These are phyloP conservation scores for Litoditis marina DNA, from an alignment of 2,888 invertebrate genomes.

Conservation along the genomic window DNA sequence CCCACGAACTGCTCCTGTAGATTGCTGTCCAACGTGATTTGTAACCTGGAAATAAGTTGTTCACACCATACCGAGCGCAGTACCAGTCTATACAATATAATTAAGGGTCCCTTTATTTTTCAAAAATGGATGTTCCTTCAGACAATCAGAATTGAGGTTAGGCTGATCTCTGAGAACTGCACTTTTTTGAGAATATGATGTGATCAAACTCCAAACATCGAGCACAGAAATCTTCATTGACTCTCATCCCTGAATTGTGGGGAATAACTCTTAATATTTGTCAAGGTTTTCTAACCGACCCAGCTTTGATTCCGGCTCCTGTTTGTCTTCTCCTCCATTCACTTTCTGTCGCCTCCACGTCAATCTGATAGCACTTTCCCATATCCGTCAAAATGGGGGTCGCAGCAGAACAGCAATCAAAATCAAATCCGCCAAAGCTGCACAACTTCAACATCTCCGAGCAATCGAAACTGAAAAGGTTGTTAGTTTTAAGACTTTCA, in stretches of 20 bases:
- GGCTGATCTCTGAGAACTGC: too few relatives aligned
- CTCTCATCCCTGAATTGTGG: too few relatives aligned
- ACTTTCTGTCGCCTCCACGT: conserved; percentile 35
- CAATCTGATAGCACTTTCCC: conserved; percentile 52
- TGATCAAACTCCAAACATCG: too few relatives aligned
- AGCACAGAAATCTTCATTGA: too few relatives aligned
- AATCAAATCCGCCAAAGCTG: conserved; percentile 22
- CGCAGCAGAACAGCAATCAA: conserved; percentile 51
- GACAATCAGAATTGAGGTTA: too few relatives aligned
- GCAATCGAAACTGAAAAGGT: conserved; percentile 35
- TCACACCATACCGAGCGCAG: too few relatives aligned
- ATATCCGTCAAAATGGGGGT: conserved; percentile 52
- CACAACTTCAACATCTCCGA: conserved; percentile 20
- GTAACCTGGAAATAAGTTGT: conserved; percentile 21
- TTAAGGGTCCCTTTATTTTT: too few relatives aligned
- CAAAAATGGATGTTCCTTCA: too few relatives aligned
- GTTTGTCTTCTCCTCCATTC: conserved; percentile 50
- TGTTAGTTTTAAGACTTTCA: too few relatives aligned
- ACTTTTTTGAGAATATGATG: too few relatives aligned
- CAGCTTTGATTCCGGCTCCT: conserved; percentile 48
- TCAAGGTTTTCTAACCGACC: conserved; percentile 18
- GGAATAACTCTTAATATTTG: too few relatives aligned
- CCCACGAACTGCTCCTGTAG: conserved; percentile 47
- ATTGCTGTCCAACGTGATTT: conserved; percentile 50
- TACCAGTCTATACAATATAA: too few relatives aligned